Evolutionary conservation across 2,888 invertebrate genomes (phyloP).

Genomic region (Quadroppia sp.): DNA sequence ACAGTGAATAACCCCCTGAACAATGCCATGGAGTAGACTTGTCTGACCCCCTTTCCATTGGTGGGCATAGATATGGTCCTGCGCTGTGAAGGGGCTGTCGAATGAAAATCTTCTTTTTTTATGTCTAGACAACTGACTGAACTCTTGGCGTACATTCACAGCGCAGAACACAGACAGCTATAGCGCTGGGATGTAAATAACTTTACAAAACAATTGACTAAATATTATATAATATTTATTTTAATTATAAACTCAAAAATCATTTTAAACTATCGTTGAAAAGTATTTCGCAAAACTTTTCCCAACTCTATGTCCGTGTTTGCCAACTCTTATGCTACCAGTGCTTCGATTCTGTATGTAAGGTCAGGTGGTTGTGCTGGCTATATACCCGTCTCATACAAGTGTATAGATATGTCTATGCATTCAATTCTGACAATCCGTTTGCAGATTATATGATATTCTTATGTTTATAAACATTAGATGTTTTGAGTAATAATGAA

Average conservation of each 20-base stretch:
- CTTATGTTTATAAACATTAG: background rate
- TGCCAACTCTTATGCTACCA: background rate
- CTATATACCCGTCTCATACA: background rate
- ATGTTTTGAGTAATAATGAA: background rate
- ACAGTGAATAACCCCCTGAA: too few relatives aligned
- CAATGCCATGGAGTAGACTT: too few relatives aligned
- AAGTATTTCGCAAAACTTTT: background rate
- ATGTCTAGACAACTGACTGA: constrained; percentile 15
- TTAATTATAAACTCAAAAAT: background rate
- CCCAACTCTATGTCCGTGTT: background rate
- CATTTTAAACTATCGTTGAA: background rate
- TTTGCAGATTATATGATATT: background rate
- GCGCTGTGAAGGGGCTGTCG: background rate
- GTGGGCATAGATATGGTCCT: background rate
- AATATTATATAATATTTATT: background rate
- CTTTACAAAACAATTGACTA: background rate
- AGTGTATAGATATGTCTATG: background rate
- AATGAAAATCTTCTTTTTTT: background rate
- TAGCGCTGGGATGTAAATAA: background rate
- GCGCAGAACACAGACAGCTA: background rate
- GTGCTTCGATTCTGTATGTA: background rate
- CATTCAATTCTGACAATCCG: background rate
- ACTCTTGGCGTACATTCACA: background rate
- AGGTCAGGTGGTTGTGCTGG: background rate
- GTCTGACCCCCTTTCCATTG: too few relatives aligned